These are phyloP conservation scores for Synergus umbraculus DNA, from an alignment of 2,888 invertebrate genomes.

Conservation along the genomic window DNA sequence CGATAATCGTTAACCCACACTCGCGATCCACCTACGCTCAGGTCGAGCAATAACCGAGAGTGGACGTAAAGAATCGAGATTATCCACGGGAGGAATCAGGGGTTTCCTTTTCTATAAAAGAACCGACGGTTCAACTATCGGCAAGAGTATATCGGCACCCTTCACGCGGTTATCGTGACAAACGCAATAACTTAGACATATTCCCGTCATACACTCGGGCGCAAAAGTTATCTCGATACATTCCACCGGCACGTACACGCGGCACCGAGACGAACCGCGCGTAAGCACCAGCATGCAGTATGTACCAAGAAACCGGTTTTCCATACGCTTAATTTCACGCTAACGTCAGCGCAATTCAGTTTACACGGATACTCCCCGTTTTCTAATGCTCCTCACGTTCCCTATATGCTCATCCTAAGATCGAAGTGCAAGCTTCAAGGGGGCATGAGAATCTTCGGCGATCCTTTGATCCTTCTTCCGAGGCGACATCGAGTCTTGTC, in stretches of 20 bases:
- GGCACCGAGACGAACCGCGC: conserved; percentile 50
- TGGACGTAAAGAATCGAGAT: conserved; percentile 5
- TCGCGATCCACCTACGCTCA: conserved; percentile 37
- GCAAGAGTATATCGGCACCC: background rate
- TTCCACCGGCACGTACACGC: conserved; percentile 46
- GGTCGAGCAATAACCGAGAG: conserved; percentile 17
- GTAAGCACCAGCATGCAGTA: conserved; percentile 29
- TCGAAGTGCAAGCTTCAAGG: conserved; percentile 34
- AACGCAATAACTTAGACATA: conserved; percentile 9
- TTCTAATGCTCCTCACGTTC: conserved; percentile 61
- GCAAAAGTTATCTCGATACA: conserved; percentile 48
- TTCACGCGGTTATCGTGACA: background rate
- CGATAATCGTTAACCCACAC: conserved; percentile 44
- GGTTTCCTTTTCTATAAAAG: background rate
- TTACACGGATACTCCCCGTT: conserved; percentile 72
- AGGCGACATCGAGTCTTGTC: conserved; percentile 33
- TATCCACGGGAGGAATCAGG: conserved; percentile 1
- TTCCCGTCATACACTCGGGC: conserved; percentile 45
- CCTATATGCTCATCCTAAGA: conserved; percentile 32
- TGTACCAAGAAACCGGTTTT: conserved; percentile 70
- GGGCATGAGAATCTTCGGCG: conserved; percentile 40
- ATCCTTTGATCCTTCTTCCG: conserved; percentile 33
- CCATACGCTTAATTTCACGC: conserved; percentile 76
- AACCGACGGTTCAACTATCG: background rate
- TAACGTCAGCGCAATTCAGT: conserved; percentile 75